Evolutionary conservation across 2,888 invertebrate genomes (phyloP).

Genomic region (Stenichneumon culpator): DNA sequence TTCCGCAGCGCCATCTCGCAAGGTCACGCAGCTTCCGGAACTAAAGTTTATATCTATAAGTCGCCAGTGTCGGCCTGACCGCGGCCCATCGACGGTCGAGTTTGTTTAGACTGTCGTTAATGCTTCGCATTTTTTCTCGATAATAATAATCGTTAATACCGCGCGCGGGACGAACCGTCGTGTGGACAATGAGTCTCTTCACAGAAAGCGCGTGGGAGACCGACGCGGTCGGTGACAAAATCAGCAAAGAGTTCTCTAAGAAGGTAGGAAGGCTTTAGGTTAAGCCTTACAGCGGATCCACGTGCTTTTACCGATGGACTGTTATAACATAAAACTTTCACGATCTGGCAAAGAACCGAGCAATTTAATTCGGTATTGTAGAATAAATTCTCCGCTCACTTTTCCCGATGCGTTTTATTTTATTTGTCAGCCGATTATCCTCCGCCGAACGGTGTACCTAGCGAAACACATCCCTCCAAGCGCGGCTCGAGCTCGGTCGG

Average conservation of each 20-base stretch:
- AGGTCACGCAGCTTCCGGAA: not conserved
- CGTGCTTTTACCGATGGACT: constrained; percentile 24
- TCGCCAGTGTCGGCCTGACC: too few species aligned
- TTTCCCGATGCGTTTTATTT: too few species aligned
- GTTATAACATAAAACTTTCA: not conserved
- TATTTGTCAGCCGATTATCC: too few species aligned
- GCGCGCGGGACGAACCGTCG: not conserved
- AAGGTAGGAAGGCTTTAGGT: constrained; percentile 66
- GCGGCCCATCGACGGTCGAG: not conserved
- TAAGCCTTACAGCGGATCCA: constrained; percentile 20
- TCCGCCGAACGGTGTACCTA: too few species aligned
- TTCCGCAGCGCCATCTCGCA: constrained; percentile 38
- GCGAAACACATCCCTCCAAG: too few species aligned
- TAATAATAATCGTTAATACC: not conserved
- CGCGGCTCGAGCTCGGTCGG: too few species aligned
- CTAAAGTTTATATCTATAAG: too few species aligned
- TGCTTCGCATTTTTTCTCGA: not conserved
- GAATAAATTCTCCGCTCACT: not conserved
- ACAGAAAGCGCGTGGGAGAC: constrained; percentile 72
- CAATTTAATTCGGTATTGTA: not conserved
- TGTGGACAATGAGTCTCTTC: constrained; percentile 69
- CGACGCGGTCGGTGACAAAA: constrained; percentile 69
- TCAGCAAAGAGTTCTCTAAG: constrained; percentile 69
- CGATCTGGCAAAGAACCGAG: not conserved
- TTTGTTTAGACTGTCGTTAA: not conserved